A percentile compares a stretch with the other conserved stretches of the same genome.
Conservation (phyloP, 2,888 invertebrate species). For the Hedychridium roseum region DNA sequence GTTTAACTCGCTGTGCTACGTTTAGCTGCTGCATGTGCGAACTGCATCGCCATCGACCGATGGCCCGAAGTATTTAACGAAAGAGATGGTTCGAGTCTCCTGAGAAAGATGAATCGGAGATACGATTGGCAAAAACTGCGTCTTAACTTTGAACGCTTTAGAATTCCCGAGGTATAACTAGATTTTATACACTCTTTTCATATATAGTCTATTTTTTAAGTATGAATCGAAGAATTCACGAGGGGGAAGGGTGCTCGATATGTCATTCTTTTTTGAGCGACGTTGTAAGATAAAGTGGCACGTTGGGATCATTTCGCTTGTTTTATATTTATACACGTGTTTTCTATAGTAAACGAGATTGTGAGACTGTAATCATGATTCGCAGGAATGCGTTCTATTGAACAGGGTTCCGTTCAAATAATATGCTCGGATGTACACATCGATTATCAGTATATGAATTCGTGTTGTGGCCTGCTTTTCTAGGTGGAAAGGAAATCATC, state of each 20-base stretch:
- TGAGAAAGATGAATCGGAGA: too few species aligned
- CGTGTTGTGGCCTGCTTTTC: constrained; percentile 33
- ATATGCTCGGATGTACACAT: constrained; percentile 37
- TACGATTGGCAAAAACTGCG: background rate
- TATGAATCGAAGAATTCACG: constrained; percentile 38
- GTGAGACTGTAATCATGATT: constrained; percentile 43
- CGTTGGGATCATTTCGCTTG: constrained; percentile 31
- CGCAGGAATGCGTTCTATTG: constrained; percentile 44
- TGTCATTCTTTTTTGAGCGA: constrained; percentile 20
- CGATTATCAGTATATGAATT: constrained; percentile 31
- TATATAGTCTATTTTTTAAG: constrained; percentile 51
- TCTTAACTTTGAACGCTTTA: constrained; percentile 38
- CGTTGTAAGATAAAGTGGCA: constrained; percentile 16
- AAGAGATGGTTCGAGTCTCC: too few species aligned
- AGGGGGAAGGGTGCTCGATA: constrained; percentile 24
- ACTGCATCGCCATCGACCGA: too few species aligned
- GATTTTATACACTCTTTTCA: constrained; percentile 57
- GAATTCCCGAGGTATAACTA: constrained; percentile 41
- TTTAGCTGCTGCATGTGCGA: too few species aligned
- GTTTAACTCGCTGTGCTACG: too few species aligned
- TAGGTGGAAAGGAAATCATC: constrained; percentile 14
- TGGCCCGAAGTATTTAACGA: too few species aligned
- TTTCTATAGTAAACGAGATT: constrained; percentile 43
- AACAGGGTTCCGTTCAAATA: constrained; percentile 51
- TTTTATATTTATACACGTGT: constrained; percentile 32